These are phyloP conservation scores for Malthinus seriepunctatus DNA, from an alignment of 2,888 invertebrate genomes.

Conservation along the genomic window DNA sequence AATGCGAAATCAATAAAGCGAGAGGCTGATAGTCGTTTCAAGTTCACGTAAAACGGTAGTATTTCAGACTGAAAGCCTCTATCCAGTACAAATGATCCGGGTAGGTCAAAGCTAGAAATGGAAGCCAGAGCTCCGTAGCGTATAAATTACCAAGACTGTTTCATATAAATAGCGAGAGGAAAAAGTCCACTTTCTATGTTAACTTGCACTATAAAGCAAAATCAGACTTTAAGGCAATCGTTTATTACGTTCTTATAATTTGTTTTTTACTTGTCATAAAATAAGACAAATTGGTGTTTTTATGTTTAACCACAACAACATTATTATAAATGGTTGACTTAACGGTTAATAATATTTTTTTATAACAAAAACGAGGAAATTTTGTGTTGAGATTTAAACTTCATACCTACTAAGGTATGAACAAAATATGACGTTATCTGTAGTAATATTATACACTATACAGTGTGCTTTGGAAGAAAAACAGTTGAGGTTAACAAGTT, in stretches of 20 bases:
- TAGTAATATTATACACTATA: too few species aligned
- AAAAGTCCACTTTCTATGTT: slow-evolving; percentile 45
- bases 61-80: slow-evolving; percentile 48
- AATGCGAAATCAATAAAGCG: slow-evolving; percentile 47
- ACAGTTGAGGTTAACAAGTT: too few species aligned
- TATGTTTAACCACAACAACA: slow-evolving; percentile 12
- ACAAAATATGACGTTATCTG: too few species aligned
- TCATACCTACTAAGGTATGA: too few species aligned
- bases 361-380: too few species aligned
- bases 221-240: slow-evolving; percentile 15
- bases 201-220: slow-evolving; percentile 29
- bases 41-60: slow-evolving; percentile 48
- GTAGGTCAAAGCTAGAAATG: slow-evolving; percentile 44
- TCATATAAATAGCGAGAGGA: slow-evolving; percentile 32
- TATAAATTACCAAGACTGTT: slow-evolving; percentile 45
- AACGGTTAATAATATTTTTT: too few species aligned
- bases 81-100: slow-evolving; percentile 48
- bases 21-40: slow-evolving; percentile 43
- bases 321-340: background rate
- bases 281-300: slow-evolving; percentile 6
- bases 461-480: too few species aligned
- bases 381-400: too few species aligned
- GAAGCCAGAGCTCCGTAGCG: slow-evolving; percentile 38
- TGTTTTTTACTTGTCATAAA: slow-evolving; percentile 12
- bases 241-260: slow-evolving; percentile 20